These are phyloP conservation scores for Mesoligia furuncula DNA, from an alignment of 2,888 invertebrate species.

Conservation along the genomic window DNA sequence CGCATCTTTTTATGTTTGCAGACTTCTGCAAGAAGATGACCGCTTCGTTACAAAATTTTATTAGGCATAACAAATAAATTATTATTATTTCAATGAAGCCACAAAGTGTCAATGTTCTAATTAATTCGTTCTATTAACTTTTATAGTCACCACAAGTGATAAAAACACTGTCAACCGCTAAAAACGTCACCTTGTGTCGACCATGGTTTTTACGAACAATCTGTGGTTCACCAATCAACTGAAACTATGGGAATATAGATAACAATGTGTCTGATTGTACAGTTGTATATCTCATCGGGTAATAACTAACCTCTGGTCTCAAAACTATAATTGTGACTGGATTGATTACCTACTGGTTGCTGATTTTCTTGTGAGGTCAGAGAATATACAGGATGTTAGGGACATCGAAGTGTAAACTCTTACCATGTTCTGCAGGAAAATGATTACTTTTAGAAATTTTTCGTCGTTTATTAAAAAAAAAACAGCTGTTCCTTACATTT, in stretches of 20 bases:
- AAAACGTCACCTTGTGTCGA: constrained; percentile 60
- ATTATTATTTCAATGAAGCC: background rate
- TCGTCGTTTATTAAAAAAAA: too few species aligned
- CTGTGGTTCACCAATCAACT: constrained; percentile 46
- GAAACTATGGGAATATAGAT: constrained; percentile 39
- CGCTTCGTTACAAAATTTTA: background rate
- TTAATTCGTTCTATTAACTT: constrained; percentile 44
- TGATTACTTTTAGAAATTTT: background rate
- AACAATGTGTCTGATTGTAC: constrained; percentile 16
- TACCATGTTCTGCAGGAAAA: background rate
- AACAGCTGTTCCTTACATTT: too few species aligned
- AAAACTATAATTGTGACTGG: background rate
- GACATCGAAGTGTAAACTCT: background rate
- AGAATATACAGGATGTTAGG: background rate
- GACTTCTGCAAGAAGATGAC: background rate
- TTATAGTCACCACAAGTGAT: constrained; percentile 18
- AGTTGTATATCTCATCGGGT: background rate
- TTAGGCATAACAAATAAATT: background rate
- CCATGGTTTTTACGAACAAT: constrained; percentile 62
- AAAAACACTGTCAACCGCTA: constrained; percentile 48
- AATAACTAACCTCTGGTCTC: background rate
- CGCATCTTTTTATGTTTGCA: background rate
- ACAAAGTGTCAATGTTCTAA: constrained; percentile 21
- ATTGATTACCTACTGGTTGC: too few species aligned
- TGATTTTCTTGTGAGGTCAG: background rate